phyloP scores from a whole-genome alignment of 2,797 vertebrate genomes.

The Darevskia mixta region DNA sequence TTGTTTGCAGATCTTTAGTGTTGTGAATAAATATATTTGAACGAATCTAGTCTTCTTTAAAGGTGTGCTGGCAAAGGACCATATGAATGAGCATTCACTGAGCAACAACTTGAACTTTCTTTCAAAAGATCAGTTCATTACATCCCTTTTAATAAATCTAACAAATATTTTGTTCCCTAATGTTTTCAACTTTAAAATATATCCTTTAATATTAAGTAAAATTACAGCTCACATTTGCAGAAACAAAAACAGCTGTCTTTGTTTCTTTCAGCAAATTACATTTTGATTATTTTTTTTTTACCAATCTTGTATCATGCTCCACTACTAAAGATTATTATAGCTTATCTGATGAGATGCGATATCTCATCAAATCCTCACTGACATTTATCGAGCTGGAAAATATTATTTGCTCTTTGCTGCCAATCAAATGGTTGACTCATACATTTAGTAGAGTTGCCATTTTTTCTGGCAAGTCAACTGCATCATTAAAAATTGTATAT shows the following conservation, averaged over 20 bases:
- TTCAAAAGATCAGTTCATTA: background rate
- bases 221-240: conserved; percentile 39
- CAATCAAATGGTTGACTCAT: conserved; percentile 67
- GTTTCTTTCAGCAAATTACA: conserved; percentile 50
- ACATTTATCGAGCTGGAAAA: conserved; percentile 71
- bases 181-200: conserved; percentile 28
- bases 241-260: conserved; percentile 41
- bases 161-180: conserved; percentile 22
- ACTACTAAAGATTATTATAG: conserved; percentile 61
- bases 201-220: conserved; percentile 22
- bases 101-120: background rate
- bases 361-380: conserved; percentile 69
- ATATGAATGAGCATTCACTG: background rate
- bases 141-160: conserved; percentile 25
- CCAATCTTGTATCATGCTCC: conserved; percentile 51
- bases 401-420: conserved; percentile 68
- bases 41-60: too few relatives aligned
- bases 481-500: background rate
- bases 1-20: too few relatives aligned
- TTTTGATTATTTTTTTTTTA: conserved; percentile 30
- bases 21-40: too few relatives aligned
- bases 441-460: conserved; percentile 27
- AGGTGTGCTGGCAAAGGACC: too few relatives aligned
- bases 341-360: conserved; percentile 53
- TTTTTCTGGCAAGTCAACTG: background rate